These are phyloP conservation scores for Hydraecia micacea DNA, from an alignment of 2,888 invertebrate species.

Conservation along the genomic window DNA sequence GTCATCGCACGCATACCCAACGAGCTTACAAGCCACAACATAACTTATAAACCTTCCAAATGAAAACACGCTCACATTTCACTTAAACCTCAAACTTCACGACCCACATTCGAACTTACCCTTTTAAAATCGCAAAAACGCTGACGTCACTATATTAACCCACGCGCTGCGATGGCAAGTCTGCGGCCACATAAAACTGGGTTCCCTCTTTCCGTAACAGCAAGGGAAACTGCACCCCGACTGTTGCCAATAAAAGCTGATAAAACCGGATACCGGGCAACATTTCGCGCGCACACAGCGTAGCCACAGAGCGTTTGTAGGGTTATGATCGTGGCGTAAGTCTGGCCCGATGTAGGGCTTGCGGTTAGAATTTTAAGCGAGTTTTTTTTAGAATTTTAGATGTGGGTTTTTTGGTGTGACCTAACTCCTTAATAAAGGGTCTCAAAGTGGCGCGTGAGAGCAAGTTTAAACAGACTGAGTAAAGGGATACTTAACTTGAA, in stretches of 20 bases:
- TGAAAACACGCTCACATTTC: constrained; percentile 10
- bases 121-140: constrained; percentile 47
- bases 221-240: constrained; percentile 59
- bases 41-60: constrained; percentile 20
- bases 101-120: constrained; percentile 15
- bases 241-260: constrained; percentile 71
- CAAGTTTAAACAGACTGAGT: not conserved
- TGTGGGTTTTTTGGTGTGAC: constrained; percentile 11
- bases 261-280: constrained; percentile 67
- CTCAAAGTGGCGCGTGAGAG: not conserved
- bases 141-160: constrained; percentile 62
- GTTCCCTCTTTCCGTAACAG: constrained; percentile 64
- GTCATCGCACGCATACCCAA: too few species aligned
- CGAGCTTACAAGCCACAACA: constrained; percentile 8
- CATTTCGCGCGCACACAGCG: constrained; percentile 60
- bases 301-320: constrained; percentile 45
- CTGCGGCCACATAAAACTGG: constrained; percentile 66
- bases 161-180: constrained; percentile 53
- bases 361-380: constrained; percentile 39
- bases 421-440: constrained; percentile 24
- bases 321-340: constrained; percentile 52
- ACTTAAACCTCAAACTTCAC: constrained; percentile 29
- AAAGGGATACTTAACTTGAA: too few species aligned
- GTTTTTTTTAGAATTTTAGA: constrained; percentile 42
- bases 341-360: constrained; percentile 24